Percentiles rank a stretch among this genome's conserved stretches.
These are phyloP conservation scores for Bombus waltoni DNA, from an alignment of 1,140 invertebrate genomes.

Conservation along the genomic window DNA sequence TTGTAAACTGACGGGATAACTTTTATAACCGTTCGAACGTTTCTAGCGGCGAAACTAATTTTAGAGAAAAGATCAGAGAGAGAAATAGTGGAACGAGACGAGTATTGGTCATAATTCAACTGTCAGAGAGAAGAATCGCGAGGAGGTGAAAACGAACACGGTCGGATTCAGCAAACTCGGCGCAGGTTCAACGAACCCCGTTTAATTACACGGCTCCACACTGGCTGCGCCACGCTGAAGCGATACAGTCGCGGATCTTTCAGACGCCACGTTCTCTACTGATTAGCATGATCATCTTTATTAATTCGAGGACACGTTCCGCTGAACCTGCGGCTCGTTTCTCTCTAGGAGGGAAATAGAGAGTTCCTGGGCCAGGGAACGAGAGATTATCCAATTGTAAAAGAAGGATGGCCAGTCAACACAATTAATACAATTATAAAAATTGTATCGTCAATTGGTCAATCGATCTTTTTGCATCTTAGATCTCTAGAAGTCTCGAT, in stretches of 20 bases:
- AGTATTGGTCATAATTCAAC: constrained; percentile 21
- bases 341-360: background rate
- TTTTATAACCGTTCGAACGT: background rate
- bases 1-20: background rate
- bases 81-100: background rate
- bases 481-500: no score
- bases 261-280: constrained; percentile 30
- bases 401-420: no score
- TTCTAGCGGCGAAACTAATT: background rate
- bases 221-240: constrained; percentile 38
- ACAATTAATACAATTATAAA: no score
- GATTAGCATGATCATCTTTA: constrained; percentile 57
- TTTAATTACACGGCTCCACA: constrained; percentile 47
- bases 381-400: background rate
- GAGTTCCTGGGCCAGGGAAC: no score
- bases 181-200: constrained; percentile 33
- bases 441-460: no score
- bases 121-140: constrained; percentile 7
- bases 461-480: no score
- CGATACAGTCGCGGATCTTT: constrained; percentile 47
- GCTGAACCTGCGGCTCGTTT: constrained; percentile 11
- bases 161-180: constrained; percentile 33
- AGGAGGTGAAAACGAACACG: constrained; percentile 26
- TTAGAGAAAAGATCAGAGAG: background rate
- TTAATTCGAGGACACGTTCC: constrained; percentile 53